A percentile compares a stretch with the other conserved stretches of the same genome.
phyloP scores from a whole-genome alignment of 1,140 invertebrate genomes.

The Megalopta genalis region DNA sequence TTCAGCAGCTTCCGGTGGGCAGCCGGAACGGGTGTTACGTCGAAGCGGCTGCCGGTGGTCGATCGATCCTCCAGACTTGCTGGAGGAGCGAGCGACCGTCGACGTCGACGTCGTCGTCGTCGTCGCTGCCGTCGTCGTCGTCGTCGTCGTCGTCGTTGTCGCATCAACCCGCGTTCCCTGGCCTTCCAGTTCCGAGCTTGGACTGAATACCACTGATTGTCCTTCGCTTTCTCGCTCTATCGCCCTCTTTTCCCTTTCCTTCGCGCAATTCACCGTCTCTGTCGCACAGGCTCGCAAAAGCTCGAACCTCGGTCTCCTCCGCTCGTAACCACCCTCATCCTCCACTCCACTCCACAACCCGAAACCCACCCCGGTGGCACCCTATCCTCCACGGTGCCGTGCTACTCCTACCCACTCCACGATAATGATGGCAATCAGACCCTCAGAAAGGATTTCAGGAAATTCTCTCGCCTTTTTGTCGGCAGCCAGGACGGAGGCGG shows the following conservation, averaged over 20 bases:
- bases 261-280: slow-evolving; percentile 18
- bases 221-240: slow-evolving; percentile 62
- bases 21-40: slow-evolving; percentile 55
- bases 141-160: slow-evolving; percentile 24
- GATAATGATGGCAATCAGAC: slow-evolving; percentile 81
- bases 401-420: slow-evolving; percentile 77
- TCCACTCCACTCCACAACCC: slow-evolving; percentile 46
- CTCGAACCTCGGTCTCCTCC: slow-evolving; percentile 44
- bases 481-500: slow-evolving; percentile 72
- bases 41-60: slow-evolving; percentile 59
- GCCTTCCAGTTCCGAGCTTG: slow-evolving; percentile 68
- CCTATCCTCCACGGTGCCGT: slow-evolving; percentile 63
- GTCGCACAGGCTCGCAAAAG: slow-evolving; percentile 18
- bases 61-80: slow-evolving; percentile 50
- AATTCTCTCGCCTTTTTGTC: slow-evolving; percentile 81
- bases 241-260: slow-evolving; percentile 30
- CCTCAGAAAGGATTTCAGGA: slow-evolving; percentile 81
- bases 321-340: slow-evolving; percentile 39
- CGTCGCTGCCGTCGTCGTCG: slow-evolving; percentile 24
- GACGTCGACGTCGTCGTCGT: too few species aligned
- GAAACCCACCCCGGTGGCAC: slow-evolving; percentile 59
- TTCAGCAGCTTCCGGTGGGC: slow-evolving; percentile 62
- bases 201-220: slow-evolving; percentile 78
- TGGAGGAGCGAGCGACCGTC: slow-evolving; percentile 33
- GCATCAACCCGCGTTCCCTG: slow-evolving; percentile 36